Conservation (phyloP, 2,797 vertebrate species). For the Clarias fuscus region DNA sequence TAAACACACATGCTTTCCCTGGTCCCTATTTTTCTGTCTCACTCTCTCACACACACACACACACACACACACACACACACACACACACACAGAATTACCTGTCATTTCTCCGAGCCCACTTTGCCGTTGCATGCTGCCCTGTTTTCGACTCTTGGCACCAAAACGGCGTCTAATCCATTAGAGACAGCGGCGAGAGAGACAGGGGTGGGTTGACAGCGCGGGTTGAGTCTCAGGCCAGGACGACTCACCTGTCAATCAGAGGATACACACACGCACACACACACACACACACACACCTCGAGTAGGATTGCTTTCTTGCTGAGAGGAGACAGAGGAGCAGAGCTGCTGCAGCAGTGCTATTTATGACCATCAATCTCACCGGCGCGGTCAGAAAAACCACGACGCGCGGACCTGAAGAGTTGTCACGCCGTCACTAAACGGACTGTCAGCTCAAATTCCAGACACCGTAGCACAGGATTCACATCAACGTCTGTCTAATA, state of each 20-base stretch:
- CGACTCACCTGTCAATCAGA: conserved; percentile 65
- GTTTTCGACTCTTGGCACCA: conserved; percentile 36
- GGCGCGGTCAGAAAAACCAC: background rate
- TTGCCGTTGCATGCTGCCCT: conserved; percentile 48
- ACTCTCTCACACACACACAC: background rate
- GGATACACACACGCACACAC: background rate
- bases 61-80: conserved; percentile 23
- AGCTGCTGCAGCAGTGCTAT: conserved; percentile 14
- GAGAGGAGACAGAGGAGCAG: conserved; percentile 24
- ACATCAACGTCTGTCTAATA: background rate
- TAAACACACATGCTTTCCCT: background rate
- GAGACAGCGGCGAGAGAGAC: conserved; percentile 48
- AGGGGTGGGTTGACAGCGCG: conserved; percentile 37
- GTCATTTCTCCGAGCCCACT: conserved; percentile 30
- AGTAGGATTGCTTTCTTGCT: conserved; percentile 57
- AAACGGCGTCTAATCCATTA: conserved; percentile 56
- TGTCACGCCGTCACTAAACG: background rate
- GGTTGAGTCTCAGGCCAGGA: conserved; percentile 27
- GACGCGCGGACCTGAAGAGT: background rate
- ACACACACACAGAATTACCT: conserved; percentile 27
- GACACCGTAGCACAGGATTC: background rate
- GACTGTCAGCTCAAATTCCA: background rate
- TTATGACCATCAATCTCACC: conserved; percentile 36
- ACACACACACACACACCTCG: conserved; percentile 45
- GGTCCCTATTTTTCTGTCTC: background rate